These are phyloP conservation scores for Carettochelys insculpta DNA, from an alignment of 2,113 vertebrate genomes.

Conservation along the genomic window DNA sequence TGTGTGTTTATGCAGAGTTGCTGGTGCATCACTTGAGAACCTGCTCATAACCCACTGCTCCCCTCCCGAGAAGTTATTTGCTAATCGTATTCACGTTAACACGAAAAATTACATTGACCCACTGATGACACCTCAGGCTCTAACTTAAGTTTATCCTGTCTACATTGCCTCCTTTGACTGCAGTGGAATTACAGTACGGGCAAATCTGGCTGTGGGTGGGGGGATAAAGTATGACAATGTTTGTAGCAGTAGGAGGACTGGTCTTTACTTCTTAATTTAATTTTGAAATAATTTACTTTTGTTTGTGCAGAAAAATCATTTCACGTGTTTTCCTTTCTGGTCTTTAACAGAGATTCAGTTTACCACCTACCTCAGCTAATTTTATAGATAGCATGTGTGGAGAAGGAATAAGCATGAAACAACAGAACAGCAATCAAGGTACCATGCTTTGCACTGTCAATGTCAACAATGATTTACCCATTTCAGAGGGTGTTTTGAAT, in stretches of 20 bases:
- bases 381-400: conserved; percentile 69
- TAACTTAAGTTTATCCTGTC: not conserved
- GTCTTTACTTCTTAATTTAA: not conserved
- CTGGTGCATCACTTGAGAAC: not conserved
- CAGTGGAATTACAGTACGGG: not conserved
- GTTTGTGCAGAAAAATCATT: not conserved
- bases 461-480: not conserved
- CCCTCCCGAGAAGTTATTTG: not conserved
- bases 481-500: not conserved
- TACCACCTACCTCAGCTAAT: conserved; percentile 70
- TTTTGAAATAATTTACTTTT: not conserved
- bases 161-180: not conserved
- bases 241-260: not conserved
- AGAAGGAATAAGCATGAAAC: conserved; percentile 5
- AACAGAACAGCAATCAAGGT: conserved; percentile 55
- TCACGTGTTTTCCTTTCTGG: not conserved
- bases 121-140: not conserved
- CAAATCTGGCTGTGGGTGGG: not conserved
- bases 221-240: not conserved
- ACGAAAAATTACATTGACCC: not conserved
- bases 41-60: no score
- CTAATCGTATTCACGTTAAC: not conserved
- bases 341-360: conserved; percentile 80
- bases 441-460: conserved; percentile 12
- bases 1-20: not conserved